Base-by-base conservation (phyloP, 2,113 vertebrate species). In the Myotis davidii region DNA sequence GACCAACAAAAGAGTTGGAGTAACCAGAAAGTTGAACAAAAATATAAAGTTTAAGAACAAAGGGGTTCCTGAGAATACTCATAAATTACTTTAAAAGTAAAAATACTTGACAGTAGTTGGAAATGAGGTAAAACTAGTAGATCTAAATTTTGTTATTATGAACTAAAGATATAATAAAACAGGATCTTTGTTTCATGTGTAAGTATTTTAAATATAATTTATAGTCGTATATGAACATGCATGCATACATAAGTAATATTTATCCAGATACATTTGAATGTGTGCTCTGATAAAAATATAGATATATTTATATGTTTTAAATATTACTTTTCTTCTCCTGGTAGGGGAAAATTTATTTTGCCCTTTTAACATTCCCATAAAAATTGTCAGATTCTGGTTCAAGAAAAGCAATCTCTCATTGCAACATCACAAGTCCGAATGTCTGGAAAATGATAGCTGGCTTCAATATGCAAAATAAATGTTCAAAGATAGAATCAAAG, bases 401-500 rank as follows among this genome's bases (percentile, higher is more conserved):
- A 86, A 84, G 64, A 94, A n/a, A 95, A 69, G 6, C 45, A 73
- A 10, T 95, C 61, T 74, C 29, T 93, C 50, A 76, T 78, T 48
- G 23, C 25, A 85, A 78, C 27, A 90, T 88, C 59, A 92, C 50
- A 92, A 86, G 48, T 95, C 48, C 32, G 77, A 94, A 64, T 88
- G 48, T 95, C 94, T 92, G 23, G 42, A 88, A 95, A 94, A 95
- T 94, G 67, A 85, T 88, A 95, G 78, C 64, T 82, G 6, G 50
- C 6, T 96, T 94, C 50, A 92, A 67, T 88, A 92, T 91, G 73
- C 23, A 90, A 96, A 96, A 86, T 69, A 91, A 92, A 83, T 91
- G 69, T 91, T 86, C 82, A 86, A 89, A 94, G 64, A 91, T 86
- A 94, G 45, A 91, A 79, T 94, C 88, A 95, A 96, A 95, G 54